Evolutionary conservation across 2,888 invertebrate genomes (phyloP).

Genomic region (Drosophila incognita): DNA sequence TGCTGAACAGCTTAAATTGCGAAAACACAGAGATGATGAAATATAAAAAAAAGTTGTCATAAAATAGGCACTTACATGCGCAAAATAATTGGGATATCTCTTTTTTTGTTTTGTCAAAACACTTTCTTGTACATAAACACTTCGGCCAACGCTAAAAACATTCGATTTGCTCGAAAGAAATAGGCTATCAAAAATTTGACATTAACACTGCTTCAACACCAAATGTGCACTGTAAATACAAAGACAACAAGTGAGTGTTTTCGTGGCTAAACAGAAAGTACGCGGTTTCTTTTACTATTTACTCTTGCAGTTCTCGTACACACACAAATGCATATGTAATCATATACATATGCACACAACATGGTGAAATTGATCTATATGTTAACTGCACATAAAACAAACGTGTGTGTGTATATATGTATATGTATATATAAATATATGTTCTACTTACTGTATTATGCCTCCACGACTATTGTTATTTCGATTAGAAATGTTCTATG

Average conservation of each 20-base stretch:
- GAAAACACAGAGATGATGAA: background rate
- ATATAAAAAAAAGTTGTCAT: background rate
- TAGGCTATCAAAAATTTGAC: background rate
- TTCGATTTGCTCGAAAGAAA: background rate
- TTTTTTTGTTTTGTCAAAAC: background rate
- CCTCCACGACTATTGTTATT: background rate
- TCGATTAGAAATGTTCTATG: background rate
- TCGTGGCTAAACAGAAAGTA: background rate
- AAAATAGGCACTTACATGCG: background rate
- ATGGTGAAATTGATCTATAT: background rate
- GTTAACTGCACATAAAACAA: background rate
- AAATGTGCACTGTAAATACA: background rate
- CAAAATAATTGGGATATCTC: background rate
- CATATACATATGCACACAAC: background rate
- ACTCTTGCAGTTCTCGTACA: background rate
- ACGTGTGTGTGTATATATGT: background rate
- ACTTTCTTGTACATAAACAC: background rate
- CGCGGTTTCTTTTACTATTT: background rate
- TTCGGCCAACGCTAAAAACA: background rate
- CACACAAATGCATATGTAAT: background rate
- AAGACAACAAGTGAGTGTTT: background rate
- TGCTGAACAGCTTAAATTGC: background rate
- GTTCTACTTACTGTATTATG: background rate
- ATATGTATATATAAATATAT: no score
- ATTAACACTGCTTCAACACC: background rate